phyloP scores from a whole-genome alignment of 2,888 invertebrate genomes.

The Villa cingulata region DNA sequence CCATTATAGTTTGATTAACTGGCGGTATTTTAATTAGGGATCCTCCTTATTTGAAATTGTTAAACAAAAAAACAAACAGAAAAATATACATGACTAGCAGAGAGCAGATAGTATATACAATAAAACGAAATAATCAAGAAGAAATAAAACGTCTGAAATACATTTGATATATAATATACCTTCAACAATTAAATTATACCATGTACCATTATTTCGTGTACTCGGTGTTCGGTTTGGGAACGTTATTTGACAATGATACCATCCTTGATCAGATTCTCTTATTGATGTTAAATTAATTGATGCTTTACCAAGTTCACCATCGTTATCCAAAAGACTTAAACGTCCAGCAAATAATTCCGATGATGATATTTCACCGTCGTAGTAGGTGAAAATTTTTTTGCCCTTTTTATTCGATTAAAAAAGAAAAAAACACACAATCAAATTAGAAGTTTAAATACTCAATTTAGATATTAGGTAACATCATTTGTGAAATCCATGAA shows the following conservation, averaged over 20 bases:
- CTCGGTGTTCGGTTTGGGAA: slow-evolving; percentile 82
- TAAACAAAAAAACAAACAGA: slow-evolving; percentile 26
- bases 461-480: too few relatives aligned
- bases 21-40: slow-evolving; percentile 79
- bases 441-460: too few relatives aligned
- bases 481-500: too few relatives aligned
- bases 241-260: slow-evolving; percentile 80
- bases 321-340: slow-evolving; percentile 47
- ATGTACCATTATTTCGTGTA: slow-evolving; percentile 74
- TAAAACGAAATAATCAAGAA: background rate
- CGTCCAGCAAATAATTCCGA: slow-evolving; percentile 60
- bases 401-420: slow-evolving; percentile 41
- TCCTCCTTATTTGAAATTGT: slow-evolving; percentile 48
- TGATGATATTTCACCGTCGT: slow-evolving; percentile 54
- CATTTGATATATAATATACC: slow-evolving; percentile 39
- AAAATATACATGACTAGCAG: too few relatives aligned
- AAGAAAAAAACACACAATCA: background rate
- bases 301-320: slow-evolving; percentile 43
- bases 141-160: background rate
- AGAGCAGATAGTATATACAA: too few relatives aligned
- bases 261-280: slow-evolving; percentile 77
- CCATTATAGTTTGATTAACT: slow-evolving; percentile 73
- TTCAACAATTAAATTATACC: slow-evolving; percentile 77
- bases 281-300: slow-evolving; percentile 73
- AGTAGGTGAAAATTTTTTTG: slow-evolving; percentile 68